Evolutionary conservation across 2,113 vertebrate genomes (phyloP).

Genomic region (Cyanistes caeruleus): DNA sequence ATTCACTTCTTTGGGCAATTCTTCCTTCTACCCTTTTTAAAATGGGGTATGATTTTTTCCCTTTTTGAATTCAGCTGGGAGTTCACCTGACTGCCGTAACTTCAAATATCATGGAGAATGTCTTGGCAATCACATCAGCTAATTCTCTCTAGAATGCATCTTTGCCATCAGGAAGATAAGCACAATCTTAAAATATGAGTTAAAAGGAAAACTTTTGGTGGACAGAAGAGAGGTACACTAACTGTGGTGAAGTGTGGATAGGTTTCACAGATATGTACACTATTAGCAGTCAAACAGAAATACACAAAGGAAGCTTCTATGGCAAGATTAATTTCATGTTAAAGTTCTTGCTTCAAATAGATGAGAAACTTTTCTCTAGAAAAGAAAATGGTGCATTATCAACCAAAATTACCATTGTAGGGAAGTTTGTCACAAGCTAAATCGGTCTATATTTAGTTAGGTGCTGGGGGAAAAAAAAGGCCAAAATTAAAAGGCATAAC

Average conservation of each 20-base stretch:
- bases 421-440: background rate
- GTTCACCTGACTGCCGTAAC: background rate
- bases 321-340: background rate
- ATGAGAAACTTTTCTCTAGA: background rate
- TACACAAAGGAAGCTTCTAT: background rate
- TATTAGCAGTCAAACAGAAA: background rate
- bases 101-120: background rate
- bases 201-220: background rate
- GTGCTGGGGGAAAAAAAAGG: background rate
- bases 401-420: background rate
- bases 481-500: background rate
- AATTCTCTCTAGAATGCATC: background rate
- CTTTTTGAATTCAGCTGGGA: too few species aligned
- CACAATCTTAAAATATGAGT: background rate
- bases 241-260: background rate
- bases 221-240: background rate
- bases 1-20: background rate
- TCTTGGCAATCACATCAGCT: background rate
- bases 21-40: background rate
- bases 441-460: background rate
- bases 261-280: background rate
- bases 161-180: background rate
- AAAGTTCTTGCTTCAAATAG: background rate
- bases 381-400: background rate
- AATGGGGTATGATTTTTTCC: background rate